phyloP scores from a whole-genome alignment of 2,888 invertebrate species.

The Latrodectus elegans region DNA sequence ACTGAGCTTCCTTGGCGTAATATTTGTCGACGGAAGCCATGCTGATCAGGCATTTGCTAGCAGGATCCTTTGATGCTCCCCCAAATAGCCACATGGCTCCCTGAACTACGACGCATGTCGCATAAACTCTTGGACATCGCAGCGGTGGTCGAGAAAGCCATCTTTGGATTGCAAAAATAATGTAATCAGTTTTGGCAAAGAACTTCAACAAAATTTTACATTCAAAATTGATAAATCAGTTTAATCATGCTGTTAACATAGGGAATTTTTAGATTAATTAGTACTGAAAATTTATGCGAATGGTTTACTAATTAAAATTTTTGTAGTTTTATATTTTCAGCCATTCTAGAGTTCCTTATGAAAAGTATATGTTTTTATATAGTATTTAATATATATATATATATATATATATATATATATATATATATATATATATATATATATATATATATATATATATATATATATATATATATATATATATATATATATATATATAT shows the following conservation, averaged over 20 bases:
- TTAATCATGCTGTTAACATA: background rate
- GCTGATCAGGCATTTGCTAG: constrained; percentile 23
- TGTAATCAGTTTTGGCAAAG: background rate
- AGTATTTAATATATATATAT: no score
- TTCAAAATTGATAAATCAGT: background rate
- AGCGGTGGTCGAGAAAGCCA: constrained; percentile 61
- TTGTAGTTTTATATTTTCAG: no score
- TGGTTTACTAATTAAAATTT: no score
- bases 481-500: no score
- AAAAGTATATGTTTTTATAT: no score
- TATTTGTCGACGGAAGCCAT: constrained; percentile 59
- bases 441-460: no score
- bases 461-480: no score
- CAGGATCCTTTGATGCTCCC: constrained; percentile 42
- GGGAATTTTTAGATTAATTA: no score
- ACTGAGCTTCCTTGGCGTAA: constrained; percentile 25
- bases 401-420: no score
- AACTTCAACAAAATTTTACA: background rate
- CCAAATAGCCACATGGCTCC: constrained; percentile 56
- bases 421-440: no score
- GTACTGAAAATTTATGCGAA: no score
- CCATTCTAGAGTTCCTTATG: no score
- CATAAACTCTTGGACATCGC: constrained; percentile 65
- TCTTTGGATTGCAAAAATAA: background rate
- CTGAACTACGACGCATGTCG: constrained; percentile 37